Evolutionary conservation across 2,888 invertebrate species (phyloP).

Genomic region (Fragum whitleyi): DNA sequence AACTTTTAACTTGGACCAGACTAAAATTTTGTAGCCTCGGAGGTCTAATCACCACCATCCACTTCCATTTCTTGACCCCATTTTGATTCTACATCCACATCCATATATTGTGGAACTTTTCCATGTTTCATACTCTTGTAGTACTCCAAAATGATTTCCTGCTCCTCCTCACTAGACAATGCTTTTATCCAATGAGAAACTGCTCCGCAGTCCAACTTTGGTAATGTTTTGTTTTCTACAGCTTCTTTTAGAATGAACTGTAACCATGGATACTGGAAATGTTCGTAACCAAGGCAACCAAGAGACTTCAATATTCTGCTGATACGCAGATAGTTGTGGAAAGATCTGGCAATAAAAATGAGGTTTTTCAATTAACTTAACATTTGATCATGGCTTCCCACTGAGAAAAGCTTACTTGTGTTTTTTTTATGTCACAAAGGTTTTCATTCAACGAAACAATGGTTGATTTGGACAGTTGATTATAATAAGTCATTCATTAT

Average conservation of each 20-base stretch:
- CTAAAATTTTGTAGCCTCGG: too few relatives aligned
- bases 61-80: not conserved
- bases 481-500: too few relatives aligned
- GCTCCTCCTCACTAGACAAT: slow-evolving; percentile 18
- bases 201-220: slow-evolving; percentile 33
- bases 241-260: slow-evolving; percentile 44
- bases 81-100: not conserved
- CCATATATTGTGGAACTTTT: not conserved
- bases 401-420: too few relatives aligned
- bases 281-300: slow-evolving; percentile 46
- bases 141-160: not conserved
- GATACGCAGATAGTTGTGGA: slow-evolving; percentile 43
- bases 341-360: too few relatives aligned
- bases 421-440: too few relatives aligned
- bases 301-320: slow-evolving; percentile 48
- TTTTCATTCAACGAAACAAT: too few relatives aligned
- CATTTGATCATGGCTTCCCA: too few relatives aligned
- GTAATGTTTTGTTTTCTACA: slow-evolving; percentile 15
- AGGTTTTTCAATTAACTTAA: too few relatives aligned
- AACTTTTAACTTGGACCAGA: too few relatives aligned
- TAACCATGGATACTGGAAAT: slow-evolving; percentile 43
- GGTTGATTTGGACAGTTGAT: too few relatives aligned
- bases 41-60: not conserved
- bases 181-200: slow-evolving; percentile 43
- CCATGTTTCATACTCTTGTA: slow-evolving; percentile 5